Base-by-base conservation (phyloP, 2,888 invertebrate genomes). In the Podotricha telesiphe region DNA sequence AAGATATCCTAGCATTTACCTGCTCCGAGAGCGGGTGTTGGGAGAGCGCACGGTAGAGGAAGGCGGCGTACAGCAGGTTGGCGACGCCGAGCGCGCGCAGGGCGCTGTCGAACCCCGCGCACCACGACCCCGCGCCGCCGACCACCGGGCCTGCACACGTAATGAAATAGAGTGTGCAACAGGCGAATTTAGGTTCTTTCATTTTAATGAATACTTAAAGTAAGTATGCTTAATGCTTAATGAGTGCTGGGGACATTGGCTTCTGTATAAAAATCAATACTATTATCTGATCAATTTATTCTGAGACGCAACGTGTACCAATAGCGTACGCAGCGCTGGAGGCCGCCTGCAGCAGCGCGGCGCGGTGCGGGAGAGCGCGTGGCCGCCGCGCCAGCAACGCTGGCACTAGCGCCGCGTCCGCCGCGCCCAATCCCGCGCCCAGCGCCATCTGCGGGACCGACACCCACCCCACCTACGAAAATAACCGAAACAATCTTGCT, bases 401-500 rank as follows among this genome's bases (percentile, higher is more conserved):
- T 66, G 89, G 92, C 78, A 92, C 88, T 79, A 92, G 83, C 80
- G 91, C 93, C 74, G 86, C 90, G 81, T 87, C 86, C 74, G 82
- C 77, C 73, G 87, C 87, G 74, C 86, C 89, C 77, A 89, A 84
- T 66, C 91, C 88, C 69, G 74, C 77, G 68, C 91, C 91, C 80
- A 94, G 88, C 78, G 77, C 78, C 78, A 79, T 79, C 86, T 93
- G 93, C 79, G 91, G 87, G 75, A 80, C 67, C 65, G 81, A 83
- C 77, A 89, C 79, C 71, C 72, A 78, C 47, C 76, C 71, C 75
- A 87, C 82, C 82, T 85, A 77, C 68, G 13, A 42, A 42, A 71
- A 73, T 8, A 28, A 37, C 42, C 45, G 17, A 22, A 42, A 40
- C 34, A 53, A 15, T n/a, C 22, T 4, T n/a, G n/a, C n/a, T n/a